Base-by-base conservation (phyloP, 2,888 invertebrate genomes). In the Campoplex capitator region DNA sequence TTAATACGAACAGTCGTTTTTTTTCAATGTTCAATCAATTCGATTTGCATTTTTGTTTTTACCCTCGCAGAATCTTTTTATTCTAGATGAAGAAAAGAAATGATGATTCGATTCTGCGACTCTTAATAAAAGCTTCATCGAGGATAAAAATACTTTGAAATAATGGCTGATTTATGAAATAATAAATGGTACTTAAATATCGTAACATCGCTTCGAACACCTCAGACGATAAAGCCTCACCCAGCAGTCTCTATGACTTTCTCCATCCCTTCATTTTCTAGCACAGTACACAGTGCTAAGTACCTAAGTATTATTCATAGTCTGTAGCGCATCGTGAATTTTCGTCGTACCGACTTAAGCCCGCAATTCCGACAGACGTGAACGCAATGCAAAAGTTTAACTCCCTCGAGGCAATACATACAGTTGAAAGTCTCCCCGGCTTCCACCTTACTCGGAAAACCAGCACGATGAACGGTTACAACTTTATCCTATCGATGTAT, bases 261-360 rank as follows among this genome's bases (percentile, higher is more conserved):
- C 58, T 65, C n/a, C 54, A 68, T 73, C 75, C 73, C 74, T 70
- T 45, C 28, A 42, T 48, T 74, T 68, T 48, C 45, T 28, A 75
- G 71, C 62, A 67, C 74, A n/a, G 77, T 78, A 32, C 58, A 23
- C n/a, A 9, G 45, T 32, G 74, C 68, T 73, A 77, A 87, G 81
- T 84, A 81, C 84, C 84, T 75, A 48, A 81, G 84, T 87, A 84
- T 84, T 84, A 87, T 87, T 87, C 86, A 84, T 81, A 81, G 84
- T 87, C 84, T 51, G 86, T 84, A 74, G 81, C 84, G 78, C 81
- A 84, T 84, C 86, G 86, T 84, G 86, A 87, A 87, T 87, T 84
- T 87, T 87, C 84, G 84, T 78, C 78, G 65, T 74, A 68, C 51
- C 70, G 71, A 75, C 84, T 87, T 81, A 74, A 84, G 81, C 74